A percentile compares a stretch with the other conserved stretches of the same genome.
Conservation (phyloP, 2,888 invertebrate genomes). For the Gerosis bhagava region DNA sequence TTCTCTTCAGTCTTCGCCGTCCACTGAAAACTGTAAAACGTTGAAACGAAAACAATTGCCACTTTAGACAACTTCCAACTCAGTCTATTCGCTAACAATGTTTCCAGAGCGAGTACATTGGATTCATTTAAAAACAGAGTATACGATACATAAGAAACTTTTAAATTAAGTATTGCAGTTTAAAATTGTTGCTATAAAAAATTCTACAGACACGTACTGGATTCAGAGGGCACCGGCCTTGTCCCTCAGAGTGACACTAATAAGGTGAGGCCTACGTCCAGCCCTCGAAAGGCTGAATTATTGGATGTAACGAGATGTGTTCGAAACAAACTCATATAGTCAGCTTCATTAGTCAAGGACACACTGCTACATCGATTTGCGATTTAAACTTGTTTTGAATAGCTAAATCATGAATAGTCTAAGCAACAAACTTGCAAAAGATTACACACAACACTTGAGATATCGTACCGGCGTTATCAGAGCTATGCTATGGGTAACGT, state of each 20-base stretch:
- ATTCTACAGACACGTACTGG: too few species aligned
- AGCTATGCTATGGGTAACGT: background rate
- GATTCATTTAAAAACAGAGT: slow-evolving; percentile 20
- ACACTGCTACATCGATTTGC: too few species aligned
- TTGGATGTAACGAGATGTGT: too few species aligned
- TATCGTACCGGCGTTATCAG: slow-evolving; percentile 10
- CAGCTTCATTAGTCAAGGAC: too few species aligned
- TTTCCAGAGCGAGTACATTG: slow-evolving; percentile 17
- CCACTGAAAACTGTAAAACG: slow-evolving; percentile 47
- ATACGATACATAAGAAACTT: slow-evolving; percentile 26
- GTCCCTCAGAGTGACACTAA: too few species aligned
- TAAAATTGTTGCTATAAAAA: slow-evolving; percentile 47
- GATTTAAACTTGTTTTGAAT: too few species aligned
- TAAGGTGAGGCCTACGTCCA: too few species aligned
- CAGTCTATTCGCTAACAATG: slow-evolving; percentile 19
- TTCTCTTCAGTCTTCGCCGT: slow-evolving; percentile 37
- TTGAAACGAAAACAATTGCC: slow-evolving; percentile 36
- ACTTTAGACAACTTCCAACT: slow-evolving; percentile 21
- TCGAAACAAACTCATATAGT: too few species aligned
- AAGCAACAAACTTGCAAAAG: slow-evolving; percentile 10
- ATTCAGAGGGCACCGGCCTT: too few species aligned
- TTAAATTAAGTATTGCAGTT: slow-evolving; percentile 44
- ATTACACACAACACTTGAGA: slow-evolving; percentile 11
- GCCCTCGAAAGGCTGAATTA: too few species aligned
- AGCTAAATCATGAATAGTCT: background rate